Base-by-base conservation (phyloP, 2,888 invertebrate genomes). In the Schizaphis graminum region DNA sequence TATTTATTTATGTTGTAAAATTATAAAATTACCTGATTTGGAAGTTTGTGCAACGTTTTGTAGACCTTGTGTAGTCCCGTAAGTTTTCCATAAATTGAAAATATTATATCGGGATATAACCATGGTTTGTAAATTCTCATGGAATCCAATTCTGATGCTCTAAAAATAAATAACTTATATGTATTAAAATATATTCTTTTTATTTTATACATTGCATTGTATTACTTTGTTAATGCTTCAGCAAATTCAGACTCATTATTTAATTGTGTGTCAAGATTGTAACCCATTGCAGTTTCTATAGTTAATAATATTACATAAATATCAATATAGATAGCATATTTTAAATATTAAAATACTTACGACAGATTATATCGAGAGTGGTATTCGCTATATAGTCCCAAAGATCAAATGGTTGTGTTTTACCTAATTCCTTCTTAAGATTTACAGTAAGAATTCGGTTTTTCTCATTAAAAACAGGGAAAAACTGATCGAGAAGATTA, bases 401-500 rank as follows among this genome's bases (percentile, higher is more conserved):
- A 1, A 95, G 35, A 91, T 95, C 95, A 61, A 95, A 95, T 35
- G 89, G 49, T 53, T 91, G 53, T 4, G 93, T 95, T 47, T 95
- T 95, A 0, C 94, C 95, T 21, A 95, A 93, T 94, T 95, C 95
- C n/a, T 94, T 94, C 91, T 95, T 95, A 67, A 96, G 95, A 44
- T 95, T 95, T 3, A 95, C 94, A 26, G 96, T 96, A 3, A 96
- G 95, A 77, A 95, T 94, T n/a, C 95, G 95, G 26, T 96, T 96
- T 92, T 96, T 96, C 85, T 96, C 96, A 91, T 95, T 95, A 94
- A 96, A 96, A 3, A 95, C 96, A 7, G 95, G 95, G 3, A 95
- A 95, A 95, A 96, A 96, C 95, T 96, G 96, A 87, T 95, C 96
- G 92, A 96, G 94, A 61, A 96, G 96, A 56, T 96, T 96, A 95